These are phyloP conservation scores for Atlantisia rogersi DNA, from an alignment of 2,113 vertebrate species.

Conservation along the genomic window DNA sequence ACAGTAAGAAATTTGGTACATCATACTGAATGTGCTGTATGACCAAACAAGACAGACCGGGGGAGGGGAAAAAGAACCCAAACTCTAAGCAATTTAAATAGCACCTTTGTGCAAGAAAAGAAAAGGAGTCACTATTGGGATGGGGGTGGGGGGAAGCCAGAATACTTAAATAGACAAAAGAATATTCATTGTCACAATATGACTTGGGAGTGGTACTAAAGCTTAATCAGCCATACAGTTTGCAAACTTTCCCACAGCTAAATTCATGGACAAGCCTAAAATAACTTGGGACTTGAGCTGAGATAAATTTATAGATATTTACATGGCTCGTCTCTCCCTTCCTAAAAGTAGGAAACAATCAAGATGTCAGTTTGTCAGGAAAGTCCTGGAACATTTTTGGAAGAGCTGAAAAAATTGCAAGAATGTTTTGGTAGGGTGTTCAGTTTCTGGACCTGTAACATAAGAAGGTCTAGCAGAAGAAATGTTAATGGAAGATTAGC, in stretches of 20 bases:
- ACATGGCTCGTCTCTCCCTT: not conserved
- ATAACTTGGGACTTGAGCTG: not conserved
- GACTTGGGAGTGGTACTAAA: conserved; percentile 19
- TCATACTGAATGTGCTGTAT: not conserved
- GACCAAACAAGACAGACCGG: not conserved
- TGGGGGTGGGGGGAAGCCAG: not conserved
- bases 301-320: not conserved
- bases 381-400: not conserved
- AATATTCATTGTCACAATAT: not conserved
- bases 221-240: not conserved
- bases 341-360: not conserved
- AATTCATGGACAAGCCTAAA: not conserved
- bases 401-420: not conserved
- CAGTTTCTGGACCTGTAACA: not conserved
- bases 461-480: not conserved
- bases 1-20: not conserved
- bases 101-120: too few species aligned
- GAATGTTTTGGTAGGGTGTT: not conserved
- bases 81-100: not conserved
- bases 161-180: not conserved
- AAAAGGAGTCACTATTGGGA: not conserved
- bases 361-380: not conserved
- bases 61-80: not conserved
- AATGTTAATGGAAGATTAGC: not conserved
- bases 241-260: conserved; percentile 28